Base-by-base conservation (phyloP, 2,797 vertebrate genomes). In the Varecia variegata region DNA sequence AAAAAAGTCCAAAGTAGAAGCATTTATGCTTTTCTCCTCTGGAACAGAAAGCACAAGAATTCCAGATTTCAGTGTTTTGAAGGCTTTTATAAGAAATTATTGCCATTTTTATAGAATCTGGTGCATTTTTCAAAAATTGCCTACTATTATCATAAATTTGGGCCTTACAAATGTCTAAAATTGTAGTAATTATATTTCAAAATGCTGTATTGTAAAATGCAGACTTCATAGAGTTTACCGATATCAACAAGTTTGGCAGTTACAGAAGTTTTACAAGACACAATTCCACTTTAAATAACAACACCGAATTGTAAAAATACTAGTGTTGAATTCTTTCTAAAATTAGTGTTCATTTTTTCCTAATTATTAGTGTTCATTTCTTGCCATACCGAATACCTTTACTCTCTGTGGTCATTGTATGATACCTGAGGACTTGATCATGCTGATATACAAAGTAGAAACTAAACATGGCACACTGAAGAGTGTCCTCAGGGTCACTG, bases 61-160 rank as follows among this genome's bases (percentile, higher is more conserved):
- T 96, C 96, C 38, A 88, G 87, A 96, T 76, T 62, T 74, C 70
- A 94, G 11, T 60, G n/a, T 97, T 94, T 95, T 93, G 43, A 93
- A 82, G 60, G 12, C 30, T 93, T 94, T 77, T 90, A 35, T 88
- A n/a, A 94, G 50, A 95, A 88, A 86, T 88, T 56, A 77, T 90
- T 93, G 20, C 84, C 71, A 93, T 85, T 97, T 95, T 95, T 84
- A 58, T 50, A 96, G 54, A 87, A 94, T 21, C 27, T 43, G 74
- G 52, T 73, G 70, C 79, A 89, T 74, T 95, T 94, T 96, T 38
- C 43, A 62, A 93, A 95, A 84, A 93, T 93, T 80, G 45, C n/a
- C 87, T 76, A 70, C 92, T 83, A 80, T 96, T 96, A 95, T 80
- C 83, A 84, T 70, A 96, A 87, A 91, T 74, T 80, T 90, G 65